These are phyloP conservation scores for Oryctes rhinoceros DNA, from an alignment of 1,140 invertebrate species.

Conservation along the genomic window DNA sequence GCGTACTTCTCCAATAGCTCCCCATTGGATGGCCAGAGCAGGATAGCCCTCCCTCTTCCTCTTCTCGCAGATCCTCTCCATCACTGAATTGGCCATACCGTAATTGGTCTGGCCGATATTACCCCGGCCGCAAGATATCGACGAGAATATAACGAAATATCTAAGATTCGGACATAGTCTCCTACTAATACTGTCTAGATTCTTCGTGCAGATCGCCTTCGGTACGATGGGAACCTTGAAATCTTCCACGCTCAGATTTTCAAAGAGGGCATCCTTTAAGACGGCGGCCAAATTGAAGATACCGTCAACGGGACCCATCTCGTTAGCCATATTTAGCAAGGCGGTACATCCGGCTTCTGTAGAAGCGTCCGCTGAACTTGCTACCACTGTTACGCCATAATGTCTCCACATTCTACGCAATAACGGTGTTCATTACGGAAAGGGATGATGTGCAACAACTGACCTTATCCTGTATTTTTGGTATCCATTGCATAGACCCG, in stretches of 20 bases:
- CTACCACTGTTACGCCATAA: constrained; percentile 64
- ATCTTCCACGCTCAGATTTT: constrained; percentile 64
- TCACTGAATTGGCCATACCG: constrained; percentile 77
- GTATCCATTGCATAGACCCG: constrained; percentile 81
- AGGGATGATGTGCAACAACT: constrained; percentile 37
- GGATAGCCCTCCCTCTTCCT: constrained; percentile 68
- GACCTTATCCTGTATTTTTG: constrained; percentile 72
- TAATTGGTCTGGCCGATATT: constrained; percentile 92
- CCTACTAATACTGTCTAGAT: constrained; percentile 69
- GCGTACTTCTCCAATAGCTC: constrained; percentile 72
- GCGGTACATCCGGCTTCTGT: constrained; percentile 63
- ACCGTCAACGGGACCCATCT: constrained; percentile 73
- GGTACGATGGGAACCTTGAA: constrained; percentile 63
- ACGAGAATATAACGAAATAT: constrained; percentile 82
- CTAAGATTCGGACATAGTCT: constrained; percentile 66
- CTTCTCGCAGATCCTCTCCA: constrained; percentile 76
- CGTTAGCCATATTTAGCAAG: constrained; percentile 67
- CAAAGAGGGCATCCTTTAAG: constrained; percentile 63
- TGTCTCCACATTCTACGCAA: constrained; percentile 63
- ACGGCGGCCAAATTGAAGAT: constrained; percentile 83
- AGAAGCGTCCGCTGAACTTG: constrained; percentile 63
- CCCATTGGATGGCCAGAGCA: constrained; percentile 76
- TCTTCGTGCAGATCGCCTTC: constrained; percentile 64
- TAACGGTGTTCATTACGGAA: not conserved
- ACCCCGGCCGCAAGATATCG: constrained; percentile 86